Evolutionary conservation across 2,113 vertebrate genomes (phyloP).

Genomic region (Rhinogobius similis): DNA sequence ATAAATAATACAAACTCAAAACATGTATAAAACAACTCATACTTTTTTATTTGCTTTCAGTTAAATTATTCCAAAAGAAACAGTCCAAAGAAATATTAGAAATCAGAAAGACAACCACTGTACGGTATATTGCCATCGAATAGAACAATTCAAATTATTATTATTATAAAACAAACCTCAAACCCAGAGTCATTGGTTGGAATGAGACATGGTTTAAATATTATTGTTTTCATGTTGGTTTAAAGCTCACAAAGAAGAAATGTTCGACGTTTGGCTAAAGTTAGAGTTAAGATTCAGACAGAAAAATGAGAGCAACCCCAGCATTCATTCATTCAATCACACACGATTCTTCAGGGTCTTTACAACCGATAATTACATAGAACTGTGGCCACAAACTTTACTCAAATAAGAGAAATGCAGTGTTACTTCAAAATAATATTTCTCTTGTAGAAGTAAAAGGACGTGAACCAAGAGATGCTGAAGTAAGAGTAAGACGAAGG

Average conservation of each 20-base stretch:
- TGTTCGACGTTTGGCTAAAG: conserved; percentile 36
- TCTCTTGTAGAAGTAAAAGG: too few species aligned
- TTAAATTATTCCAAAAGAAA: conserved; percentile 73
- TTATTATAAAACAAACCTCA: conserved; percentile 60
- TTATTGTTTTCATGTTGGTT: conserved; percentile 57
- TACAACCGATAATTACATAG: too few species aligned
- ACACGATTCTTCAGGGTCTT: too few species aligned
- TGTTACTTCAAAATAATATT: too few species aligned
- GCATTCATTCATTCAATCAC: conserved; percentile 33
- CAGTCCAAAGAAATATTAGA: conserved; percentile 57
- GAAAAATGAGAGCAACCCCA: conserved; percentile 15
- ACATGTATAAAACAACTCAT: conserved; percentile 66
- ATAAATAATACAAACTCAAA: conserved; percentile 27
- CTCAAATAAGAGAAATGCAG: too few species aligned
- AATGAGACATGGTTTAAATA: conserved; percentile 77
- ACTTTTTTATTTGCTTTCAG: conserved; percentile 65
- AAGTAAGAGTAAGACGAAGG: too few species aligned
- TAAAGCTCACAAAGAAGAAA: conserved; percentile 75
- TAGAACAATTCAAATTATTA: conserved; percentile 65
- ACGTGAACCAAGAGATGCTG: too few species aligned
- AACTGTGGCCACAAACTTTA: too few species aligned
- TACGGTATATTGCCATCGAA: conserved; percentile 74
- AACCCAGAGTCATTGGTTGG: too few species aligned
- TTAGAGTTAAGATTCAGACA: conserved; percentile 32
- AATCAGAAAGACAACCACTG: conserved; percentile 68